phyloP scores from a whole-genome alignment of 2,888 invertebrate species.

The Dione juno region DNA sequence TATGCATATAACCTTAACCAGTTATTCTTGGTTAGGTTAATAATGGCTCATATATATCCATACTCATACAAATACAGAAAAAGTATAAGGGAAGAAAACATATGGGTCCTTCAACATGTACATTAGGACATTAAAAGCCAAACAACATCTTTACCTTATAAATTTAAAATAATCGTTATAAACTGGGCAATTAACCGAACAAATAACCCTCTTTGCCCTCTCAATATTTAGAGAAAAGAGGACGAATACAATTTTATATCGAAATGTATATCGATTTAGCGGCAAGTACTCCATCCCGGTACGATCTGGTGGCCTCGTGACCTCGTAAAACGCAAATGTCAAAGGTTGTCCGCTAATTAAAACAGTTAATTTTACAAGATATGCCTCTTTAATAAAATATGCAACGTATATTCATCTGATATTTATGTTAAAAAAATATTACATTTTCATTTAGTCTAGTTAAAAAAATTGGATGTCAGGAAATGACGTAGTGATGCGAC shows the following conservation, averaged over 20 bases:
- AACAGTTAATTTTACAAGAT: conserved; percentile 23
- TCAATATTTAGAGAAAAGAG: background rate
- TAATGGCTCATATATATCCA: too few relatives aligned
- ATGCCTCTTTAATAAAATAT: background rate
- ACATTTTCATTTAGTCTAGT: too few relatives aligned
- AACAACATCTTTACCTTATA: background rate
- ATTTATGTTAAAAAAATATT: too few relatives aligned
- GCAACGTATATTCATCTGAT: too few relatives aligned
- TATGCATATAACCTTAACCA: too few relatives aligned
- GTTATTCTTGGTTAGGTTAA: too few relatives aligned
- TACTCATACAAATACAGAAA: too few relatives aligned
- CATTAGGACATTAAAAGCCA: too few relatives aligned
- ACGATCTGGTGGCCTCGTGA: conserved; percentile 44
- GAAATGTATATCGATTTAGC: conserved; percentile 34
- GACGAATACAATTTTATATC: conserved; percentile 9
- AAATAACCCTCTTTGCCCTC: background rate
- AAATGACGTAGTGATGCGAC: too few relatives aligned
- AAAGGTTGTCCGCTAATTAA: conserved; percentile 41
- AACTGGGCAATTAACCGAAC: background rate
- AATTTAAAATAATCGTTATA: background rate
- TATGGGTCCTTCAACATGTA: too few relatives aligned
- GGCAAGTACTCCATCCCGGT: conserved; percentile 29
- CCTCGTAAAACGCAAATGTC: conserved; percentile 44
- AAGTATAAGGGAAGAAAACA: too few relatives aligned
- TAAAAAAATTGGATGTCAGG: too few relatives aligned